Base-by-base conservation (phyloP, 2,113 vertebrate genomes). In the Rhombomys opimus region DNA sequence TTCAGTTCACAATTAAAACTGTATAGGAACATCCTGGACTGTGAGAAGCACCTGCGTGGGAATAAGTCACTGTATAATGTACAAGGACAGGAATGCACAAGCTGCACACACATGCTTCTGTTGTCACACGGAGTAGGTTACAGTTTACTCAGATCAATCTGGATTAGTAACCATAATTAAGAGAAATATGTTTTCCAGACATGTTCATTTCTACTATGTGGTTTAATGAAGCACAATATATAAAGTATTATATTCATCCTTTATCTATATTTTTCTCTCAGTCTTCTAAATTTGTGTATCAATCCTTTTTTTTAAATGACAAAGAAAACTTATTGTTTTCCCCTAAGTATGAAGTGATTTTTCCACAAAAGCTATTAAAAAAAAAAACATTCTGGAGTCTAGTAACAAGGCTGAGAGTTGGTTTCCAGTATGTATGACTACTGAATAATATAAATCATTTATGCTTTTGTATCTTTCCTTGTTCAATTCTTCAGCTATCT, bases 401-500 rank as follows among this genome's bases (percentile, higher is more conserved):
- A 70, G 63, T 91, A 57, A 65, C 32, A 65, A 68, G 90, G 82
- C 22, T 78, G 18, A 93, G 90, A 67, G 15, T 9, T 10, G n/a
- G 41, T 93, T 95, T 94, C 35, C 70, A 95, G 77, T 95, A 97
- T 96, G 68, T 87, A 96, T 63, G 73, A 63, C 22, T 73, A 85
- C 8, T 4, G 17, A 78, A 87, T 95, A 97, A 97, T 93, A 38
- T 46, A 97, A 86, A 81, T 95, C 95, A 98, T 95, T 96, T 96
- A 92, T 87, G 73, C 68, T 82, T 98, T 98, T 97, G 88, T 96
- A 94, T 93, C 82, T 93, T 96, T 94, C 7, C 95, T 94, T 96
- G 77, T 93, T 97, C 87, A 85, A 95, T 30, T 87, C 75, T 96
- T 76, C 90, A 97, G 94, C 96, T 41, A 96, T 92, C 46, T 97